These are phyloP conservation scores for Pipistrellus pipistrellus DNA, from an alignment of 2,797 vertebrate genomes.

Conservation along the genomic window DNA sequence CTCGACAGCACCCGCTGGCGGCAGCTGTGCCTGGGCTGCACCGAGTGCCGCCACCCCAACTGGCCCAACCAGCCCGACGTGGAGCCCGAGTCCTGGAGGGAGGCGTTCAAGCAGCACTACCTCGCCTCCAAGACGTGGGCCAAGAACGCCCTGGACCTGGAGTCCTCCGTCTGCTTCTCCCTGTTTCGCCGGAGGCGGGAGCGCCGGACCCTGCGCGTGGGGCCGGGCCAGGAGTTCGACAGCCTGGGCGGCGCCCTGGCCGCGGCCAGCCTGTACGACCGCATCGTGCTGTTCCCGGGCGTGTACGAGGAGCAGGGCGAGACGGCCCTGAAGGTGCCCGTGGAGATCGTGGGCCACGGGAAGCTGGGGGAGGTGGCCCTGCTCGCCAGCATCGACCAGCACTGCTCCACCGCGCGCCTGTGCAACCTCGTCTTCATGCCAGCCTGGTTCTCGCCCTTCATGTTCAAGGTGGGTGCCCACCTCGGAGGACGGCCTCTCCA, in stretches of 20 bases:
- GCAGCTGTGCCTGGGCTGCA: conserved; percentile 93
- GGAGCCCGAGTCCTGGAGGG: conserved; percentile 93
- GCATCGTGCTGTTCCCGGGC: conserved; percentile 92
- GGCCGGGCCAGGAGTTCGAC: conserved; percentile 90
- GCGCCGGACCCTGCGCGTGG: conserved; percentile 90
- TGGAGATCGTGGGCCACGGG: conserved; percentile 93
- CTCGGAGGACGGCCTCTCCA: background rate
- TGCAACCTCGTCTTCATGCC: conserved; percentile 96
- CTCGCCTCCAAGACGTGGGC: conserved; percentile 93
- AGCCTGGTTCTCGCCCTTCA: conserved; percentile 94
- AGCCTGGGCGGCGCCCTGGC: conserved; percentile 91
- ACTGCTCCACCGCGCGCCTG: conserved; percentile 93
- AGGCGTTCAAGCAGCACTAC: conserved; percentile 93
- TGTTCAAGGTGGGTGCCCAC: conserved; percentile 93
- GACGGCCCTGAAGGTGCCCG: conserved; percentile 92
- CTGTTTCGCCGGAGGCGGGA: conserved; percentile 93
- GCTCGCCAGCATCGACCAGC: conserved; percentile 93
- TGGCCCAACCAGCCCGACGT: conserved; percentile 93
- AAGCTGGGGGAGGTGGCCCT: conserved; percentile 92
- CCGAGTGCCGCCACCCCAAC: conserved; percentile 93
- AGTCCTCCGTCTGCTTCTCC: conserved; percentile 92
- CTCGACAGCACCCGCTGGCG: conserved; percentile 95
- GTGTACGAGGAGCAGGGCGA: conserved; percentile 94
- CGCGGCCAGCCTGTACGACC: conserved; percentile 90
- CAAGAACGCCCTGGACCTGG: conserved; percentile 90